These are phyloP conservation scores for Manduca sexta DNA, from an alignment of 1,140 invertebrate genomes.

Conservation along the genomic window DNA sequence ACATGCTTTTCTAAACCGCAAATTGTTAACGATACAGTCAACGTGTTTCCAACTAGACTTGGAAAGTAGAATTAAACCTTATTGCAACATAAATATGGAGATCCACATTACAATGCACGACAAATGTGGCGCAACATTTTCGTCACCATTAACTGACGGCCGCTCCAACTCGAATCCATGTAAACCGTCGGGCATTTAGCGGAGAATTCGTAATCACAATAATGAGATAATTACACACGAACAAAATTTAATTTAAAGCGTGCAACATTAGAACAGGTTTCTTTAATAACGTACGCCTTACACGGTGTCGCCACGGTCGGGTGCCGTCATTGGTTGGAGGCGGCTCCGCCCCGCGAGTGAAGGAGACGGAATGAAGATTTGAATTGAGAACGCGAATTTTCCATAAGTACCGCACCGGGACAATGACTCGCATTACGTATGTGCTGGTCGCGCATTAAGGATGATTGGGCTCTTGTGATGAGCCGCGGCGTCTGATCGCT, in stretches of 20 bases:
- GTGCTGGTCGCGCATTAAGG: conserved; percentile 67
- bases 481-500: conserved; percentile 65
- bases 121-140: no score
- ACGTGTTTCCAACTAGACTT: no score
- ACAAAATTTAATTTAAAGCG: conserved; percentile 74
- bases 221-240: conserved; percentile 72
- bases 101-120: no score
- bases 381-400: conserved; percentile 71
- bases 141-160: no score
- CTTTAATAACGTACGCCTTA: conserved; percentile 73
- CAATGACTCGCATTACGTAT: conserved; percentile 72
- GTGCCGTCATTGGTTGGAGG: conserved; percentile 64
- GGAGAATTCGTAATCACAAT: conserved; percentile 70
- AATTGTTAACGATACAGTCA: no score
- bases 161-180: conserved; percentile 32
- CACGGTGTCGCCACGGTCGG: conserved; percentile 65
- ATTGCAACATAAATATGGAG: no score
- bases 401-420: conserved; percentile 71
- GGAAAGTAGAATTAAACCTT: no score
- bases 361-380: conserved; percentile 67
- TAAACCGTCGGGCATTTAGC: conserved; percentile 65
- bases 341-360: conserved; percentile 67
- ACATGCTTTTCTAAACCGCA: no score
- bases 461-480: conserved; percentile 71
- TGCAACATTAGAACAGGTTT: conserved; percentile 73